Evolutionary conservation across 2,797 vertebrate species (phyloP), one percentile per base, ranked within the genome.

Genomic region (Trematomus bernacchii): DNA sequence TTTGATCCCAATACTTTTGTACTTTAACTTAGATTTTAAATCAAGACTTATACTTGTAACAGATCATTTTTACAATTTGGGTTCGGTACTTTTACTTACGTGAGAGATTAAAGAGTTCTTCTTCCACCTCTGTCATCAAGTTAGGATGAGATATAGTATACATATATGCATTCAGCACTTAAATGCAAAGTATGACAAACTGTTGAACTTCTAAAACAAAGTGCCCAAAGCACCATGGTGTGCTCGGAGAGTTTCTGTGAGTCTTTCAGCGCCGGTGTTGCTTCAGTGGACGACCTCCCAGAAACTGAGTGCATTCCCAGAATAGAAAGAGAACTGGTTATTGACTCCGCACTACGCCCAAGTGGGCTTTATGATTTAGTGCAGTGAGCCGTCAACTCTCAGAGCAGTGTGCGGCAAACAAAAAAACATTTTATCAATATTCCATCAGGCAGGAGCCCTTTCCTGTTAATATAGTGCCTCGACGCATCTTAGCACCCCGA

Each of bases 361-460:
- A 92, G 89, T 85, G 80, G 83, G 90, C 87, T 93, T 91, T 89
- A 89, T 91, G 90, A 93, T 91, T 93, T 93, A 92, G 90, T 93
- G 92, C 92, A 93, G 89, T 53, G 88, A 92, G 93, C 82, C 89
- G 72, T 93, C 87, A 92, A 90, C 88, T 91, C 91, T 93, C 91
- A 61, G 73, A 92, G 90, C 90, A 91, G 89, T 89, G 89, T 84
- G 87, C 81, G 75, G 84, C 87, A 89, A 90, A 92, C 86, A 93
- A 92, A 93, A 55, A 94, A 91, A 88, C 85, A 88, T 89, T 93
- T 93, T 91, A 93, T 94, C 92, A 91, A 94, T 93, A 94, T 93
- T 93, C 90, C 89, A 93, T 94, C 91, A 92, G 87, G 76, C 86
- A 84, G 71, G 70, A 84, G 86, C 88, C 85, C 64, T 90, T 79